These are phyloP conservation scores for Aphelenchoides besseyi DNA, from an alignment of 1,140 invertebrate genomes.

Conservation along the genomic window DNA sequence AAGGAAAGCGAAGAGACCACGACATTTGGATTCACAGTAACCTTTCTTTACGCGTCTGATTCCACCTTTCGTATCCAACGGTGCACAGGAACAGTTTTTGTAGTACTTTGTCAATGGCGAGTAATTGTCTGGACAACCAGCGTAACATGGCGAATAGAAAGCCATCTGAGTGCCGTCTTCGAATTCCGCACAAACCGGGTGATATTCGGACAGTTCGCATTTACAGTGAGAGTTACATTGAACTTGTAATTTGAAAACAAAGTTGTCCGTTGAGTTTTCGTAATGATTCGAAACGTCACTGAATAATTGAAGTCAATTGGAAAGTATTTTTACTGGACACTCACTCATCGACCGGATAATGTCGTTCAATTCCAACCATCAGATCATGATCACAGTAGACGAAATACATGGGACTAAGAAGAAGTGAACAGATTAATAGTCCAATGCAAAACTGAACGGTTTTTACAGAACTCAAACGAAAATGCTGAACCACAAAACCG, in stretches of 20 bases:
- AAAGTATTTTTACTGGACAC: too few relatives aligned
- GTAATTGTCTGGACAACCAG: conserved; percentile 53
- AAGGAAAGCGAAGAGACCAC: conserved; percentile 55
- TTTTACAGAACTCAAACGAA: conserved; percentile 56
- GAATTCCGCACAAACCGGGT: conserved; percentile 60
- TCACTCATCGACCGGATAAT: conserved; percentile 54
- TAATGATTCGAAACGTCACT: conserved; percentile 45
- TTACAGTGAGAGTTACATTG: conserved; percentile 53
- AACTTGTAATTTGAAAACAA: conserved; percentile 41
- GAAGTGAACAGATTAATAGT: conserved; percentile 53
- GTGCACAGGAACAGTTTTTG: conserved; percentile 55
- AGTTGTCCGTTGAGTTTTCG: conserved; percentile 35
- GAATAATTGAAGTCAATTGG: conserved; percentile 16
- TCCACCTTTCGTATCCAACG: conserved; percentile 47
- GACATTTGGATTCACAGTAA: conserved; percentile 61
- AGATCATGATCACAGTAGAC: conserved; percentile 62
- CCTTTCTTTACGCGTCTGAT: conserved; percentile 55
- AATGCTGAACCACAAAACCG: conserved; percentile 59
- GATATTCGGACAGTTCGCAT: conserved; percentile 51
- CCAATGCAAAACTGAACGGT: conserved; percentile 59
- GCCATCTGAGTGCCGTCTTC: conserved; percentile 54
- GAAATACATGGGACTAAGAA: conserved; percentile 60
- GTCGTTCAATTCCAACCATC: conserved; percentile 55
- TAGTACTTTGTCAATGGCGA: conserved; percentile 50
- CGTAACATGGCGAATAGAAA: conserved; percentile 62